Percentiles rank a stretch among this genome's conserved stretches.
Conservation (phyloP, 2,113 vertebrate species). For the Xenotilapia caudafasciata region DNA sequence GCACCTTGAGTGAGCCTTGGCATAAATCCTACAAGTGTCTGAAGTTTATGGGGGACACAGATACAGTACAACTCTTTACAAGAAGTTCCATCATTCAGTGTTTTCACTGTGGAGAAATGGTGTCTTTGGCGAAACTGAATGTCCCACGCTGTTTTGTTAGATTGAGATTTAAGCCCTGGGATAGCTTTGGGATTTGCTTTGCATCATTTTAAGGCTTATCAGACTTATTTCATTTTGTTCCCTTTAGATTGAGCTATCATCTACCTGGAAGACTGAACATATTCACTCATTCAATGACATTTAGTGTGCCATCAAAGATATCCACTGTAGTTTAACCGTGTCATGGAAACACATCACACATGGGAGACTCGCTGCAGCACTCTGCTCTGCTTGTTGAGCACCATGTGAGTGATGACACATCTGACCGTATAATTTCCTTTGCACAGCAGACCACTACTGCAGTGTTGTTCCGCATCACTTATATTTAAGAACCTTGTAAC, state of each 20-base stretch:
- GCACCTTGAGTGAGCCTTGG: not conserved
- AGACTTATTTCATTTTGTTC: constrained; percentile 22
- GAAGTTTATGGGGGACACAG: not conserved
- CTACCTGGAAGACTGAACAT: constrained; percentile 18
- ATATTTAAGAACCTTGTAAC: not conserved
- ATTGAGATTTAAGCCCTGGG: constrained; percentile 7
- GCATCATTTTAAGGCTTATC: constrained; percentile 24
- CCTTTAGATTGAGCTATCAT: constrained; percentile 29
- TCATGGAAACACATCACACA: not conserved
- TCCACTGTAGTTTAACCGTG: not conserved
- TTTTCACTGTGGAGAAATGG: constrained; percentile 5
- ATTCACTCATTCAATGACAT: constrained; percentile 13
- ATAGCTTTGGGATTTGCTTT: constrained; percentile 4
- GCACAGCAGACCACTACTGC: not conserved
- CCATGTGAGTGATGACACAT: not conserved
- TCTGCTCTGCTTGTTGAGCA: not conserved
- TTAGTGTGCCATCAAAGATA: not conserved
- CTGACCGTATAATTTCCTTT: not conserved
- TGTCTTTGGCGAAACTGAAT: not conserved
- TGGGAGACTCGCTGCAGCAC: not conserved
- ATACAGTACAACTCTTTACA: not conserved
- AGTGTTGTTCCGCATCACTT: not conserved
- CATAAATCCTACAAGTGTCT: not conserved
- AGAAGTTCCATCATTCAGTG: constrained; percentile 12
- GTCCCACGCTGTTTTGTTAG: not conserved